Evolutionary conservation across 2,113 vertebrate genomes (phyloP).

Genomic region (Felis chaus): DNA sequence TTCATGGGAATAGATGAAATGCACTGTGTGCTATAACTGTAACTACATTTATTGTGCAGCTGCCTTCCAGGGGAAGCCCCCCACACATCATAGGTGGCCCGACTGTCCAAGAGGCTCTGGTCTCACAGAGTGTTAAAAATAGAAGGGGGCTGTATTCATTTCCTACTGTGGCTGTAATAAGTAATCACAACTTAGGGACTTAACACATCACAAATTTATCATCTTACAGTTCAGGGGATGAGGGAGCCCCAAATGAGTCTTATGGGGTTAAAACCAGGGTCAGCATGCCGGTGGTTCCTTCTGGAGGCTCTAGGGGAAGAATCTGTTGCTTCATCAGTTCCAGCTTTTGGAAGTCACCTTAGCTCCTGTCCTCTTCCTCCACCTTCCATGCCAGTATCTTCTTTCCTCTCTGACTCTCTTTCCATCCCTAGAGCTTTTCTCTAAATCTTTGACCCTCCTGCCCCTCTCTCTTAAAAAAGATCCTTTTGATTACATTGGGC

Average conservation of each 20-base stretch:
- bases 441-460: not conserved
- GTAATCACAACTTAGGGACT: not conserved
- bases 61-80: not conserved
- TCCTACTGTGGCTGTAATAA: not conserved
- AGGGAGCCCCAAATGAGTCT: not conserved
- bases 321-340: not conserved
- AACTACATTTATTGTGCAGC: not conserved
- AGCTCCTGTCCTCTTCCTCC: not conserved
- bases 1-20: constrained; percentile 60
- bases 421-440: not conserved
- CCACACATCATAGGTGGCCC: not conserved
- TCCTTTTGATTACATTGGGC: not conserved
- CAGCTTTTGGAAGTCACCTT: not conserved
- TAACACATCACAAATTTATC: not conserved
- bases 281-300: not conserved
- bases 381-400: not conserved
- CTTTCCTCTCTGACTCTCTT: not conserved
- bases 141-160: not conserved
- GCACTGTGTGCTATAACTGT: constrained; percentile 11
- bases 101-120: not conserved
- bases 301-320: not conserved
- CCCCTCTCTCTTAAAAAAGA: not conserved
- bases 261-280: not conserved
- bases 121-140: not conserved
- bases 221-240: not conserved